phyloP scores from a whole-genome alignment of 2,797 vertebrate genomes.

The Zenarchopterus dispar region DNA sequence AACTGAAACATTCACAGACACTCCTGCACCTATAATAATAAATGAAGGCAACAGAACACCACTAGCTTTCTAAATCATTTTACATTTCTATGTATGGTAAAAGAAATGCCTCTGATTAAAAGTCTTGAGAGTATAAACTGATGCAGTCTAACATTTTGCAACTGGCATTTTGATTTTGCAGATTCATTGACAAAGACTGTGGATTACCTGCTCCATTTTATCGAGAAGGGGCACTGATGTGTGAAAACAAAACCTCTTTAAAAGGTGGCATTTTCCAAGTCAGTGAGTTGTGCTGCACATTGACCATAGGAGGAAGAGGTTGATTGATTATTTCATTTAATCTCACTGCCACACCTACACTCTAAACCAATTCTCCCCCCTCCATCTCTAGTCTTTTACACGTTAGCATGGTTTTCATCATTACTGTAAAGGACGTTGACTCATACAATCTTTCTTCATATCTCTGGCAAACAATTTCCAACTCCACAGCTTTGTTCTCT shows the following conservation, averaged over 20 bases:
- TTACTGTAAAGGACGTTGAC: constrained; percentile 56
- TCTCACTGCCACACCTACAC: constrained; percentile 54
- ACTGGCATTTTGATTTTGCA: constrained; percentile 21
- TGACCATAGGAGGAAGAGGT: constrained; percentile 54
- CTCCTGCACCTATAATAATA: too few species aligned
- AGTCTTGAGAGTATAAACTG: constrained; percentile 1
- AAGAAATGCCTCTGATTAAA: constrained; percentile 12
- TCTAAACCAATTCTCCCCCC: constrained; percentile 41
- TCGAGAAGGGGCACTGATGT: constrained; percentile 32
- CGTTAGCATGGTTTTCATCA: constrained; percentile 51
- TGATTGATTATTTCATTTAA: constrained; percentile 75
- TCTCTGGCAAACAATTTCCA: constrained; percentile 63
- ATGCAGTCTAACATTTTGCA: constrained; percentile 9
- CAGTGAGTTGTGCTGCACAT: constrained; percentile 46
- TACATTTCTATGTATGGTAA: constrained; percentile 3
- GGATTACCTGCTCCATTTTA: constrained; percentile 29
- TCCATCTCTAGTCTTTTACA: constrained; percentile 38
- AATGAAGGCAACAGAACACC: not conserved
- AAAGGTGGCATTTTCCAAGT: constrained; percentile 57
- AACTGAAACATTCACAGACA: too few species aligned
- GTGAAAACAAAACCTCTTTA: constrained; percentile 52
- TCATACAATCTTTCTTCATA: constrained; percentile 61
- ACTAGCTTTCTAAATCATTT: constrained; percentile 6
- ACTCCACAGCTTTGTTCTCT: constrained; percentile 61
- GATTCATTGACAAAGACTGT: constrained; percentile 21